These are phyloP conservation scores for Myioborus melanocephalus DNA, from an alignment of 2,797 vertebrate species.

Conservation along the genomic window DNA sequence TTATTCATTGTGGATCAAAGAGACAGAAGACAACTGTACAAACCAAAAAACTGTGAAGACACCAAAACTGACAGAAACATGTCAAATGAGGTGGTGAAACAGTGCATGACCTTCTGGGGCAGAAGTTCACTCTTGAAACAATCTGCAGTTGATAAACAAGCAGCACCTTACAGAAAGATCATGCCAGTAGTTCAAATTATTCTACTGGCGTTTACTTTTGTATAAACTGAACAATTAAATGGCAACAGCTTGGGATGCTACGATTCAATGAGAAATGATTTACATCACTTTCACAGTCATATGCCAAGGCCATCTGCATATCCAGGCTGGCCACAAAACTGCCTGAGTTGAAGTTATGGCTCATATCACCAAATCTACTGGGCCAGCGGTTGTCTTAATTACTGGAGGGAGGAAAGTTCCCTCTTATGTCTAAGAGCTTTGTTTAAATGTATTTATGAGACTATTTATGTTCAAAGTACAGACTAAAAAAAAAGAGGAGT, in stretches of 20 bases:
- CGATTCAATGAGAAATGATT: constrained; percentile 29
- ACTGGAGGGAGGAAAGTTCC: not conserved
- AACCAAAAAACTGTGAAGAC: not conserved
- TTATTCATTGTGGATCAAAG: not conserved
- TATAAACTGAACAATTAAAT: constrained; percentile 44
- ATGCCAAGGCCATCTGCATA: constrained; percentile 52
- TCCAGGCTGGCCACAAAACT: constrained; percentile 23
- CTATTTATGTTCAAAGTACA: not conserved
- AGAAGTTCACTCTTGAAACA: not conserved
- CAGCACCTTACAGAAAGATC: not conserved
- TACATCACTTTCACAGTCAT: constrained; percentile 29
- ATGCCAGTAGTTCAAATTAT: not conserved
- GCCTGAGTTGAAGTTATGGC: not conserved
- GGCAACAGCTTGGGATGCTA: constrained; percentile 51
- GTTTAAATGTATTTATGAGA: not conserved
- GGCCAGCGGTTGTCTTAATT: not conserved
- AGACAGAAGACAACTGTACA: not conserved
- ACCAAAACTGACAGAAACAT: not conserved
- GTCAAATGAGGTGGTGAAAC: not conserved
- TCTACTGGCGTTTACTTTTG: not conserved
- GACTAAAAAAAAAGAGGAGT: not conserved
- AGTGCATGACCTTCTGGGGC: not conserved
- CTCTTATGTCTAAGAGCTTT: not conserved
- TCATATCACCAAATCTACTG: not conserved
- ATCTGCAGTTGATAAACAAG: not conserved